Evolutionary conservation across 2,113 vertebrate species (phyloP).

Genomic region (Microcebus jonahi): DNA sequence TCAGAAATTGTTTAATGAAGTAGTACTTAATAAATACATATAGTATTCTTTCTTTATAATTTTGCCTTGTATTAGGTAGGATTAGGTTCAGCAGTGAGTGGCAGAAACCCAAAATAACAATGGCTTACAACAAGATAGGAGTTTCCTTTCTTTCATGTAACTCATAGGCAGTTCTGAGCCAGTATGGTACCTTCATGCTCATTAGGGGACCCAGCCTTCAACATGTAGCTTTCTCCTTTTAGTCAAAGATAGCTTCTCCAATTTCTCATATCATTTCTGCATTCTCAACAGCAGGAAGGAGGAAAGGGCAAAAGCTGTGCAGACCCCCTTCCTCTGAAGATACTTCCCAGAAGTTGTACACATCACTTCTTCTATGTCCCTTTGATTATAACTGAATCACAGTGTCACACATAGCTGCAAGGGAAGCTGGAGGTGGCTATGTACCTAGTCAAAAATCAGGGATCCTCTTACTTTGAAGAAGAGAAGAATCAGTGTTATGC

Average conservation of each 20-base stretch:
- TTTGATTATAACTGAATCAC: neutral
- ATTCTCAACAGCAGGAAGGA: neutral
- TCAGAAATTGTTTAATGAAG: neutral
- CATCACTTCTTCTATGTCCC: neutral
- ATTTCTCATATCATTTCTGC: neutral
- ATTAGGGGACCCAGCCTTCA: neutral
- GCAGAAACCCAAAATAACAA: neutral
- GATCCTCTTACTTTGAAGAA: neutral
- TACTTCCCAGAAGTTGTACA: neutral
- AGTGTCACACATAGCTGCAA: neutral
- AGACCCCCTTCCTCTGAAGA: neutral
- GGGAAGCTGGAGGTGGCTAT: neutral
- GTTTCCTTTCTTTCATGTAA: slow-evolving; percentile 1
- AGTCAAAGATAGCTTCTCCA: neutral
- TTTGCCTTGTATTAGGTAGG: neutral
- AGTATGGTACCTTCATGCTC: neutral
- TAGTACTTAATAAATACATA: neutral
- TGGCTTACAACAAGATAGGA: neutral
- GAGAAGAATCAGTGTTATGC: neutral
- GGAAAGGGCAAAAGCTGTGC: neutral
- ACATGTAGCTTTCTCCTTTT: neutral
- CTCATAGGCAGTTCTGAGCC: neutral
- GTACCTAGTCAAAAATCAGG: neutral
- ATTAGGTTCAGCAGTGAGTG: neutral
- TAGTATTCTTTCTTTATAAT: neutral